Conservation (phyloP, 2,113 vertebrate species). For the Lagopus muta region DNA sequence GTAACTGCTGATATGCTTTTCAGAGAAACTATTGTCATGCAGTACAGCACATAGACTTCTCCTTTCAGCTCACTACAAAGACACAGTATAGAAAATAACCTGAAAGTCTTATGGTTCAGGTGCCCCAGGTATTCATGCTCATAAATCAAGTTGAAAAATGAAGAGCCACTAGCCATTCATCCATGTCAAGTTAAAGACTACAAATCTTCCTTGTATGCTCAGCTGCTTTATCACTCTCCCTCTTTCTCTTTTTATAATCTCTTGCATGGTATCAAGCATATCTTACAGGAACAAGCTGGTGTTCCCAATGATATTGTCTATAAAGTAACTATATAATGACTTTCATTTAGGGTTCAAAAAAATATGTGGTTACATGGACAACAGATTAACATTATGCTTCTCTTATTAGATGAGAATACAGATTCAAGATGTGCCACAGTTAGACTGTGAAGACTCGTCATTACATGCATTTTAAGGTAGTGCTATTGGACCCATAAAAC, state of each 20-base stretch:
- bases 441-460: background rate
- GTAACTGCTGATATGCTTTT: background rate
- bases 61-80: background rate
- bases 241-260: background rate
- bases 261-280: background rate
- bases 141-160: conserved; percentile 35
- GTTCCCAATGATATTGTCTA: background rate
- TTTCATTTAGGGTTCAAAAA: background rate
- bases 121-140: background rate
- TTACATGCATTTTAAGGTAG: background rate
- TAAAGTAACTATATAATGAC: background rate
- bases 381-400: background rate
- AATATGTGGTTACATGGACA: background rate
- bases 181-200: background rate
- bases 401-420: background rate
- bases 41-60: background rate
- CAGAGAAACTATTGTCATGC: background rate
- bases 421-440: background rate
- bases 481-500: background rate
- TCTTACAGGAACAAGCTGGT: background rate
- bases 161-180: background rate
- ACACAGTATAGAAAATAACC: background rate
- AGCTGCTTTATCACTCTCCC: background rate
- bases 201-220: background rate
- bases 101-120: background rate